phyloP scores from a whole-genome alignment of 1,140 invertebrate genomes.

The Phocides pigmalion region DNA sequence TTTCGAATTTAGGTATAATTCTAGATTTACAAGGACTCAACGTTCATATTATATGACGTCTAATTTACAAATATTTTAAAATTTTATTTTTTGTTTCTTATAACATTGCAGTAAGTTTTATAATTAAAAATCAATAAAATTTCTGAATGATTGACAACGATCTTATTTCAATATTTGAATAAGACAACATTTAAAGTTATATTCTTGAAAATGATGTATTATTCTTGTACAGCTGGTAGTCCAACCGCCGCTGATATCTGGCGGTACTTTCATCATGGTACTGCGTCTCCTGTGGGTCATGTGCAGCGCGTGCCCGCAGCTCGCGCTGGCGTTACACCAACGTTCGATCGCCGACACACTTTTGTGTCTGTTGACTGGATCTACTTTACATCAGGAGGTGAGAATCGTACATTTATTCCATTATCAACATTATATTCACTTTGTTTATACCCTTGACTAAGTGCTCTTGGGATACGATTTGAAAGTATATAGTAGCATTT shows the following conservation, averaged over 20 bases:
- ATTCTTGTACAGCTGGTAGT: slow-evolving; percentile 91
- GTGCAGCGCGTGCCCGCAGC: slow-evolving; percentile 96
- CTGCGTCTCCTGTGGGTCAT: slow-evolving; percentile 97
- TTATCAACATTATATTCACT: not conserved
- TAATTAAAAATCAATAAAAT: no score
- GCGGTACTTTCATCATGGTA: slow-evolving; percentile 97
- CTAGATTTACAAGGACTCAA: no score
- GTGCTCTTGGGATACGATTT: not conserved
- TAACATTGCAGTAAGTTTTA: no score
- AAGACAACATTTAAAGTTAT: no score
- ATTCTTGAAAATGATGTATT: not conserved
- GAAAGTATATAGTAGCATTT: no score
- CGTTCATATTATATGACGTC: no score
- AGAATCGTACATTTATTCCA: slow-evolving; percentile 40
- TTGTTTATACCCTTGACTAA: not conserved
- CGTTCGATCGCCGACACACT: slow-evolving; percentile 98
- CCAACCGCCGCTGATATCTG: slow-evolving; percentile 96
- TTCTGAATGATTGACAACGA: no score
- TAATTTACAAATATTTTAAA: no score
- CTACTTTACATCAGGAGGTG: slow-evolving; percentile 92
- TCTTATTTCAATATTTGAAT: no score
- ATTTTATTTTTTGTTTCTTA: no score
- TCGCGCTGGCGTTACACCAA: slow-evolving; percentile 95
- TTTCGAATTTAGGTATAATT: not conserved
- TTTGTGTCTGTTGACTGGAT: slow-evolving; percentile 95